Evolutionary conservation across 2,797 vertebrate genomes (phyloP), one percentile per base, ranked within the genome.

Genomic region (Phyllotis vaccarum): DNA sequence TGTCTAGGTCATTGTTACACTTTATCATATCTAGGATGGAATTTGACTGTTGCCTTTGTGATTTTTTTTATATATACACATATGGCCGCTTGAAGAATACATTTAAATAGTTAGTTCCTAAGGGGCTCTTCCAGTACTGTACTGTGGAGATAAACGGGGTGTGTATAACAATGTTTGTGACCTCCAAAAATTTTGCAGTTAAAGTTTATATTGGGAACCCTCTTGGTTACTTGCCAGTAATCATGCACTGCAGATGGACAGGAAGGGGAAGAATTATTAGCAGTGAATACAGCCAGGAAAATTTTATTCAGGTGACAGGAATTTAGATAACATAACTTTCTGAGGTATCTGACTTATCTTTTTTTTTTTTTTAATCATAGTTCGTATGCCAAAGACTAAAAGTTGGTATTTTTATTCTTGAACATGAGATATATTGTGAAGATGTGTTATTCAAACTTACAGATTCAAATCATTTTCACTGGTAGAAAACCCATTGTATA

Each of bases 271-370:
- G 93, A 86, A 24, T 94, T 56, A n/a, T 90, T 89, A 46, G 4
- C 92, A 46, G 37, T 86, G 75, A 90, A 60, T 9, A 37, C 6
- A 80, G 94, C 88, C 87, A 96, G 96, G 88, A 96, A 96, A 88
- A 21, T 88, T 93, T 88, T 70, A 29, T 75, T 31, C 52, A 93
- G 90, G 93, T 97, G 96, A 46, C 88, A 89, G 88, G 62, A 94
- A 74, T 93, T 81, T 52, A 56, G 66, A 95, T 56, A 87, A 83
- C 24, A 40, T 87, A 86, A 66, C 82, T 96, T 95, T 94, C 94
- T 83, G 91, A 49, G 87, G 60, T 66, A 13, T 89, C 52, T 93
- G 52, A 21, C 72, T 60, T 76, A 6, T 75, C 16, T 40, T 68
- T 93, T 75, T 76, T 40, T 6, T 43, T 64, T n/a, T n/a, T n/a